Evolutionary conservation across 2,113 vertebrate genomes (phyloP), one percentile per base, ranked within the genome.

Genomic region (Aphyosemion australe): DNA sequence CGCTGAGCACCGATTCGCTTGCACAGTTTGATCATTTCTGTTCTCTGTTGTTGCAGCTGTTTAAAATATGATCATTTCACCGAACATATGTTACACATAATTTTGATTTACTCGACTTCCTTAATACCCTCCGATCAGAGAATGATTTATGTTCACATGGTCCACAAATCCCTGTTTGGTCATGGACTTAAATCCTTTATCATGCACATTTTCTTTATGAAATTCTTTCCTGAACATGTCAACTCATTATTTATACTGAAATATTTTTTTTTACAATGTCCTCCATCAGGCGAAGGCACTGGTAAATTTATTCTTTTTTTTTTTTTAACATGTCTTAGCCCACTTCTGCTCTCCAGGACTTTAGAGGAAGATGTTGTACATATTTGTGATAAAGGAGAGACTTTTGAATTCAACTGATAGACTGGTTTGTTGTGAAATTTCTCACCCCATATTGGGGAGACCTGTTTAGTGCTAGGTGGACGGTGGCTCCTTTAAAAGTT

Each of bases 381-480:
- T 93, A 86, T 91, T 91, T 84, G 80, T 84, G 76, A 88, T 70
- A 69, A 42, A 78, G 85, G 79, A 89, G 85, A 87, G 76, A 84
- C 65, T 88, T 84, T 80, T 76, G 26, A 84, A 83, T 87, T 87
- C 59, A 83, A 80, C 59, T 82, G 76, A 84, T 76, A 78, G 9
- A 85, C 61, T 79, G 77, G 82, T 84, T 80, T 87, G 74, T 90
- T 80, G 84, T 88, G 78, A 88, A 84, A 84, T 89, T 81, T 83
- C 64, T 90, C 89, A 85, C 92, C 93, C 92, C 93, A 94, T 94
- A 94, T 94, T 94, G 93, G 91, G 92, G 92, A 82, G 83, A 86
- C 79, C 70, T 54, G 41, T 83, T 43, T 80, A 74, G 68, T 75
- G 56, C 67, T 41, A n/a, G 65, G 26, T 62, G 57, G 55, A 20